Conservation (phyloP, 2,888 invertebrate species). For the Cheilosia scutellata region DNA sequence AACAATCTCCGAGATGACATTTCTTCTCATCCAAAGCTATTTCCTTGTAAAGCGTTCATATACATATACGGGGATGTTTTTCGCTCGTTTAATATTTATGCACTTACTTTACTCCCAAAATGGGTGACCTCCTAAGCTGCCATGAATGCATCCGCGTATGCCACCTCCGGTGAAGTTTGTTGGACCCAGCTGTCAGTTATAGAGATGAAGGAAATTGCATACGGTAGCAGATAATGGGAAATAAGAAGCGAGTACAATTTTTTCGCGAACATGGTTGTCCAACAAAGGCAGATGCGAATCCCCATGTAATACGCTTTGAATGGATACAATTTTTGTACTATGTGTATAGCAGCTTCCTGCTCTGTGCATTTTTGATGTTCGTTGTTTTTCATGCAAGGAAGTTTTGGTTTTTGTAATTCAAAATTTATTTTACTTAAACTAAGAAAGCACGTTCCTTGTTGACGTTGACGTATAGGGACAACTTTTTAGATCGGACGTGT, state of each 20-base stretch:
- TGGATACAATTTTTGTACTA: conserved; percentile 28
- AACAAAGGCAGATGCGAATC: conserved; percentile 43
- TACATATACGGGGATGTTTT: neutral
- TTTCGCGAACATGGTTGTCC: conserved; percentile 18
- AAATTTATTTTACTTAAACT: conserved; percentile 3
- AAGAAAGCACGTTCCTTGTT: neutral
- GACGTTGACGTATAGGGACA: neutral
- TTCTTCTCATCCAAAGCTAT: conserved; percentile 3
- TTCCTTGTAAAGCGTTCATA: neutral
- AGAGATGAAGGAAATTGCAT: conserved; percentile 49
- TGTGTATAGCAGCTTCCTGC: conserved; percentile 14
- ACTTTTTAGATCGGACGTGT: neutral
- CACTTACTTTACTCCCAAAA: conserved; percentile 23
- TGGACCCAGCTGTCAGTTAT: conserved; percentile 49
- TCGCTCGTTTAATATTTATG: conserved; percentile 47
- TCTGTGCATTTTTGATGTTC: conserved; percentile 23
- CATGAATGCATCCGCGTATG: conserved; percentile 23
- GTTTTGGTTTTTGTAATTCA: conserved; percentile 3
- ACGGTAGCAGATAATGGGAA: conserved; percentile 37
- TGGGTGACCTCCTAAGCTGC: conserved; percentile 38
- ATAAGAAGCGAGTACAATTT: conserved; percentile 24
- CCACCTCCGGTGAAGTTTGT: conserved; percentile 1
- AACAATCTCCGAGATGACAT: conserved; percentile 29
- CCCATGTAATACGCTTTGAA: conserved; percentile 44
- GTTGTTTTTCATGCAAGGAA: conserved; percentile 13